phyloP scores from a whole-genome alignment of 2,888 invertebrate species.

The Glaucopsyche alexis region DNA sequence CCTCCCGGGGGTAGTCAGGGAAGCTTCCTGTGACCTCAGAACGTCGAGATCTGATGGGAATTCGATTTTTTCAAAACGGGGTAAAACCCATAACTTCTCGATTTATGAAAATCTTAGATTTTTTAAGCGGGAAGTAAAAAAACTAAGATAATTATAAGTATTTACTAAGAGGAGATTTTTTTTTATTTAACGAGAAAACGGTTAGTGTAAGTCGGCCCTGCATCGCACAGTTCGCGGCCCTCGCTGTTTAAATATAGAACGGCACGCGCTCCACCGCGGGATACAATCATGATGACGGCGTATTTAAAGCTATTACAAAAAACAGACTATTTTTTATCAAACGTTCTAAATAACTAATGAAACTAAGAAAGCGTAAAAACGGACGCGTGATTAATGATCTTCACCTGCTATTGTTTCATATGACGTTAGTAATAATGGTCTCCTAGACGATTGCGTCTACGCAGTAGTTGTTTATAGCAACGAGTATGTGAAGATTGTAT shows the following conservation, averaged over 20 bases:
- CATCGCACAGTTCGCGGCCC: constrained; percentile 60
- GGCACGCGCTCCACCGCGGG: constrained; percentile 56
- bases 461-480: background rate
- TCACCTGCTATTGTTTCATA: constrained; percentile 29
- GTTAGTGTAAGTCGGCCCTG: constrained; percentile 57
- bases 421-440: background rate
- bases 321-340: constrained; percentile 39
- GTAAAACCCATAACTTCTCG: too few relatives aligned
- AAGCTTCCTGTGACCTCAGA: too few relatives aligned
- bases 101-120: too few relatives aligned
- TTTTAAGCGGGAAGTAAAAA: too few relatives aligned
- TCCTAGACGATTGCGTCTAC: background rate
- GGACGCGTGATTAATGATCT: constrained; percentile 18
- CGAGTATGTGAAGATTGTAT: background rate
- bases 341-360: constrained; percentile 24
- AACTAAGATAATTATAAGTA: too few relatives aligned
- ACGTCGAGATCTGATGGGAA: too few relatives aligned
- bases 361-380: too few relatives aligned
- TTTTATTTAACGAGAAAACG: constrained; percentile 50
- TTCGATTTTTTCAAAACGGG: too few relatives aligned
- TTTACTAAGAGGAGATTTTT: constrained; percentile 31
- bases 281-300: constrained; percentile 68
- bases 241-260: constrained; percentile 73
- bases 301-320: constrained; percentile 46
- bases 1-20: too few relatives aligned